Conservation (phyloP, 1,140 invertebrate genomes). For the Drosophila ficusphila region DNA sequence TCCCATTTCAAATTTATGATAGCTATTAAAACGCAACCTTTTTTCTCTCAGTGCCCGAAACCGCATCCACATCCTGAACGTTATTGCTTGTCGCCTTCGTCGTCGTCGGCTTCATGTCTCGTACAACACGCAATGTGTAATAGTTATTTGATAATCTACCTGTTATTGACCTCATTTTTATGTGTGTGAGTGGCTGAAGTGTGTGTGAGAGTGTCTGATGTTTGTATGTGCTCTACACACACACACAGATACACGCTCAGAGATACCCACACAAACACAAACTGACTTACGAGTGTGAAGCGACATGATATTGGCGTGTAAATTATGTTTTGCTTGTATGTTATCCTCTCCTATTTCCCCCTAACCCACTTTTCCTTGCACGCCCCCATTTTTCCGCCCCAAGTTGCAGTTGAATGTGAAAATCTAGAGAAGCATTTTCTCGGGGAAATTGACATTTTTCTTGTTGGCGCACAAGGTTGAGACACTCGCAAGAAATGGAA, state of each 20-base stretch:
- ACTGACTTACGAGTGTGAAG: conserved; percentile 20
- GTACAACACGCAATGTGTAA: conserved; percentile 53
- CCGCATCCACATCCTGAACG: conserved; percentile 21
- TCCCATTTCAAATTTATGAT: no score
- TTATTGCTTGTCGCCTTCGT: conserved; percentile 3
- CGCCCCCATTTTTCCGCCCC: neutral
- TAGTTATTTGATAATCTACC: conserved; percentile 83
- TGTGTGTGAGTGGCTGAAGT: conserved; percentile 33
- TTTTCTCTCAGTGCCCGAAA: neutral
- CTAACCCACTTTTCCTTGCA: neutral
- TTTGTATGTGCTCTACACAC: conserved; percentile 44
- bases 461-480: conserved; percentile 7
- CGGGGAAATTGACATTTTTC: conserved; percentile 35
- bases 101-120: conserved; percentile 27
- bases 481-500: neutral
- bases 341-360: conserved; percentile 18
- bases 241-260: no score
- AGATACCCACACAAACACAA: neutral
- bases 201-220: conserved; percentile 19
- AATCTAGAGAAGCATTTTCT: conserved; percentile 26
- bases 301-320: conserved; percentile 64
- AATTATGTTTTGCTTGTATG: conserved; percentile 67
- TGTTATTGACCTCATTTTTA: conserved; percentile 82
- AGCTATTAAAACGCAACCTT: neutral
- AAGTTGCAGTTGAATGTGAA: conserved; percentile 32